Conservation (phyloP, 1,140 invertebrate species). For the Thaumatotibia leucotreta region DNA sequence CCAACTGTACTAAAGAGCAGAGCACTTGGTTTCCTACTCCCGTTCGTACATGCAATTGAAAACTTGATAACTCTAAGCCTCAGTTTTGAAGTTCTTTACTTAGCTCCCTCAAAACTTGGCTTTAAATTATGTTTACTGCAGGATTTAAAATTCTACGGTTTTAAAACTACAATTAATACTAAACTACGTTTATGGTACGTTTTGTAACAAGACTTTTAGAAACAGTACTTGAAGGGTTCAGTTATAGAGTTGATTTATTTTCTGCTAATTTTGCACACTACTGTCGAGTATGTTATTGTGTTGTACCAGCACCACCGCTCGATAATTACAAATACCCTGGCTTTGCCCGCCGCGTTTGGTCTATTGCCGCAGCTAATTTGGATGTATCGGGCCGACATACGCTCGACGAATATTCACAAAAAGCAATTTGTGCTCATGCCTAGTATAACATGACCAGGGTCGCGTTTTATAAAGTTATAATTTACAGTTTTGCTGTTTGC, state of each 20-base stretch:
- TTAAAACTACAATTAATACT: not conserved
- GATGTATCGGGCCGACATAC: not conserved
- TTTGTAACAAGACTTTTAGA: too few relatives aligned
- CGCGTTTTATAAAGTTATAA: not conserved
- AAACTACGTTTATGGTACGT: too few relatives aligned
- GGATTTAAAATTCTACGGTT: not conserved
- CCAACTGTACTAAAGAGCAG: not conserved
- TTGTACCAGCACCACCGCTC: not conserved
- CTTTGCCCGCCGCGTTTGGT: not conserved
- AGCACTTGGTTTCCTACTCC: not conserved
- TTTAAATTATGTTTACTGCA: not conserved
- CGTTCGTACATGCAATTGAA: not conserved
- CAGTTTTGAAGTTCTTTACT: not conserved
- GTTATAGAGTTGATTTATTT: not conserved
- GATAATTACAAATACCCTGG: not conserved
- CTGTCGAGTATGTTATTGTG: not conserved
- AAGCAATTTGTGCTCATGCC: not conserved
- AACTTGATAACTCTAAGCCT: not conserved
- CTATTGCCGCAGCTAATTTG: not conserved
- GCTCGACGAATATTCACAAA: not conserved
- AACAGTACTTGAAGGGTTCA: too few relatives aligned
- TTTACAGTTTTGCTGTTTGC: too few relatives aligned
- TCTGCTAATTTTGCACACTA: not conserved
- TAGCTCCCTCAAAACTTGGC: not conserved
- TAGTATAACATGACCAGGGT: not conserved